These are phyloP conservation scores for Eilema caniola DNA, from an alignment of 2,888 invertebrate species.

Conservation along the genomic window DNA sequence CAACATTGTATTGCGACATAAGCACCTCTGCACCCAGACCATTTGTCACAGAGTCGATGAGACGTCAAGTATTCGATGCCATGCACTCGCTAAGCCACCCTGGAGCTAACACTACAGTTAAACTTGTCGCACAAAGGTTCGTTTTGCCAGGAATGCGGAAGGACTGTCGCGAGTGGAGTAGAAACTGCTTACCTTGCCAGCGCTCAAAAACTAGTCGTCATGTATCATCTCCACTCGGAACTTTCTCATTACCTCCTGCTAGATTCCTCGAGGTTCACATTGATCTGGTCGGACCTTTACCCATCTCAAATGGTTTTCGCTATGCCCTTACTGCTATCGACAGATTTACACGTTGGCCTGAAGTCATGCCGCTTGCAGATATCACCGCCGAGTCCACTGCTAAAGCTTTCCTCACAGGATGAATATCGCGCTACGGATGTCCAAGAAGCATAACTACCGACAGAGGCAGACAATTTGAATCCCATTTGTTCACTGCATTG, in stretches of 20 bases:
- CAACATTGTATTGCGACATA: slow-evolving; percentile 12
- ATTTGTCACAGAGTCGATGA: neutral
- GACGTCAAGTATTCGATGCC: slow-evolving; percentile 10
- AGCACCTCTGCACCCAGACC: slow-evolving; percentile 1
- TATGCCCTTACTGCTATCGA: slow-evolving; percentile 52
- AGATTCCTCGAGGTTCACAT: slow-evolving; percentile 59
- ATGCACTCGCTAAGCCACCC: slow-evolving; percentile 21
- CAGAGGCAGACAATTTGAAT: neutral
- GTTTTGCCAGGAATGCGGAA: slow-evolving; percentile 64
- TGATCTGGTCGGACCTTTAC: slow-evolving; percentile 50
- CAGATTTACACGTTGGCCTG: slow-evolving; percentile 65
- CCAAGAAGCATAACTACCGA: slow-evolving; percentile 11
- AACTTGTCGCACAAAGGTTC: slow-evolving; percentile 56
- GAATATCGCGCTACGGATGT: slow-evolving; percentile 28
- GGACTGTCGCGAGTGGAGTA: slow-evolving; percentile 60
- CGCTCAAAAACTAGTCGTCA: slow-evolving; percentile 56
- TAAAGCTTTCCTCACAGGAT: slow-evolving; percentile 56
- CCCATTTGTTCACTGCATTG: neutral
- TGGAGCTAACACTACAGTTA: slow-evolving; percentile 17
- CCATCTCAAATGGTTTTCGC: slow-evolving; percentile 29
- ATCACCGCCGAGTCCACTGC: slow-evolving; percentile 65
- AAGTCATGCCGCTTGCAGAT: slow-evolving; percentile 59
- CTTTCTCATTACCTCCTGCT: slow-evolving; percentile 29
- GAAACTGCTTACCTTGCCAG: slow-evolving; percentile 60
- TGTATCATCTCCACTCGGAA: neutral